Evolutionary conservation across 30 jellyfish, hydroid and myxozoan genomes (phyloP).

Genomic region (Turritopsis dohrnii): DNA sequence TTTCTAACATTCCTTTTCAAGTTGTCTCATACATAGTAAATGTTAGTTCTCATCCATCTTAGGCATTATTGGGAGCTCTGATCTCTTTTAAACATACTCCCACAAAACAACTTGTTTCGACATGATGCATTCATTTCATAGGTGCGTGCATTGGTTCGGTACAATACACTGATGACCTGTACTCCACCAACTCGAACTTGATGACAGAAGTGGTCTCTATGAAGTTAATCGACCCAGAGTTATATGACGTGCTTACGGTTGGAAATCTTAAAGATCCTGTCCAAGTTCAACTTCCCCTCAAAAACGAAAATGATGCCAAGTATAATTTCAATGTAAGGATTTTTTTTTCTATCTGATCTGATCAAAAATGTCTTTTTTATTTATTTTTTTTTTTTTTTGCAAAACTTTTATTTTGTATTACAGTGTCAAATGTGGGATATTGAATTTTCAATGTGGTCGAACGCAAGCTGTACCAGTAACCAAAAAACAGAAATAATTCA

Average conservation of each 20-base stretch:
- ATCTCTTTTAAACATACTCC: too few relatives aligned
- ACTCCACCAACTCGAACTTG: slow-evolving; percentile 29
- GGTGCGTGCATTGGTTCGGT: slow-evolving; percentile 73
- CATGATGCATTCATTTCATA: slow-evolving; percentile 12
- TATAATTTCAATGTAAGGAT: slow-evolving; percentile 19
- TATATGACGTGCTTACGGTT: slow-evolving; percentile 19
- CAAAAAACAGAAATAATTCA: neutral
- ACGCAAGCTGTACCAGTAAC: neutral
- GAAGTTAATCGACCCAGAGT: slow-evolving; percentile 46
- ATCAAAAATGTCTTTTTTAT: too few relatives aligned
- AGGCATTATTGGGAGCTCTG: too few relatives aligned
- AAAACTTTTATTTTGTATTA: too few relatives aligned
- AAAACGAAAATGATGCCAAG: neutral
- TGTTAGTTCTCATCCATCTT: too few relatives aligned
- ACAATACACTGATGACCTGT: slow-evolving; percentile 53
- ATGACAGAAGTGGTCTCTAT: slow-evolving; percentile 37
- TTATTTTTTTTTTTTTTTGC: too few relatives aligned
- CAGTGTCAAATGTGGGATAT: slow-evolving; percentile 19
- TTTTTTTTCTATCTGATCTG: too few relatives aligned
- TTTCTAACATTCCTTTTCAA: too few relatives aligned
- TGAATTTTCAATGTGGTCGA: neutral
- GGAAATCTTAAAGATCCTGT: slow-evolving; percentile 38
- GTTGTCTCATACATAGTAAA: too few relatives aligned
- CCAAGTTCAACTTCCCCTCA: slow-evolving; percentile 40
- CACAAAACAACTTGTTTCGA: too few relatives aligned